Base-by-base conservation (phyloP, 2,113 vertebrate genomes). In the Chaetura pelagica region DNA sequence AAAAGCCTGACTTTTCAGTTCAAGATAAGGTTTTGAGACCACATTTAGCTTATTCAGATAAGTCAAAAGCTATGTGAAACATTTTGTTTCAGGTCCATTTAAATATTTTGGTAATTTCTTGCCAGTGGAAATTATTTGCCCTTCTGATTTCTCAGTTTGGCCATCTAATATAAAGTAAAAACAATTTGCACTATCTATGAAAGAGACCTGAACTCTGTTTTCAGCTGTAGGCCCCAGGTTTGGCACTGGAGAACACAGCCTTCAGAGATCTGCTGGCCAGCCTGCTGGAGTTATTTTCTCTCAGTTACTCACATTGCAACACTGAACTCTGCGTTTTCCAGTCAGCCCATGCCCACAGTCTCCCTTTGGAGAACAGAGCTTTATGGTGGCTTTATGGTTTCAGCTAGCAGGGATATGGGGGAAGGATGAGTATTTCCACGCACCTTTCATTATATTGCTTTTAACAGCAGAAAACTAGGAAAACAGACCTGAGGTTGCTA, bases 191-290 rank as follows among this genome's bases (percentile, higher is more conserved):
- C 3, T 2, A 44, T 89, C 55, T 85, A 0, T 72, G 88, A 34
- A 35, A 46, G 62, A 52, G 18, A 35, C 64, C 12, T 40, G 51
- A 82, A 29, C 30, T 71, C 83, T 46, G 9, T 76, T 68, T 72
- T 86, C 26, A 44, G 29, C 54, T 79, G 32, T 15, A 63, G 81
- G 64, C 51, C 87, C 54, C 67, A 48, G 34, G 20, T 77, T 95
- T 91, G 55, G 29, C 69, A 32, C 24, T 21, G 29, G 19, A 58
- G 52, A 87, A 63, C 11, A 4, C 2, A 7, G 29, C 61, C 64
- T 67, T 84, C 32, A 61, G 57, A 57, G 34, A 11, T n/a, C 0
- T 0, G n/a, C 21, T 8, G 11, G 12, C 59, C 2, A 1, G 51
- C 63, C 46, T 75, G 52, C 61, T 63, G 22, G 21, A 14, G 12